A percentile compares a stretch with the other conserved stretches of the same genome.
These are phyloP conservation scores for Drosophila tanythrix DNA, from an alignment of 2,888 invertebrate genomes.

Conservation along the genomic window DNA sequence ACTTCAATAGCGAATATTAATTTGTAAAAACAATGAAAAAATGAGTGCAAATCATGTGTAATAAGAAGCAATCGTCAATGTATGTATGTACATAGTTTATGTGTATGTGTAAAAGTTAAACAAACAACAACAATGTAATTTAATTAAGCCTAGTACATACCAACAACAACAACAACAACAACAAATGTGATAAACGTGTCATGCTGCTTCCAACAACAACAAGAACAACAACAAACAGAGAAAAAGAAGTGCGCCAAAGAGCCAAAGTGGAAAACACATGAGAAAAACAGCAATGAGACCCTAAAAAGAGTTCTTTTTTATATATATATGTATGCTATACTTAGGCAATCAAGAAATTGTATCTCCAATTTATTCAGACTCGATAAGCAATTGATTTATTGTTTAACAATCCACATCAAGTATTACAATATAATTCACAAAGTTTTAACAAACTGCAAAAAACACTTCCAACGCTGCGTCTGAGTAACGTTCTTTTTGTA, in stretches of 20 bases:
- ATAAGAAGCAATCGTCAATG: conserved; percentile 68
- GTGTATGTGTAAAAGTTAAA: conserved; percentile 30
- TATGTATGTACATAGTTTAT: conserved; percentile 41
- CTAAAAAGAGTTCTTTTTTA: conserved; percentile 1
- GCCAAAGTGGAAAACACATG: conserved; percentile 32
- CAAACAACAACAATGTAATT: conserved; percentile 51
- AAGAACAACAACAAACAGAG: conserved; percentile 35
- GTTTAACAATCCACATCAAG: conserved; percentile 48
- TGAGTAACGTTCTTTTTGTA: conserved; percentile 64
- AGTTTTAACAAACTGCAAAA: conserved; percentile 14
- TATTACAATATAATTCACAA: conserved; percentile 44
- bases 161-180: conserved; percentile 66
- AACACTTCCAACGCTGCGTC: conserved; percentile 62
- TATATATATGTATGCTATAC: conserved; percentile 13
- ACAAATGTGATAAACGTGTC: conserved; percentile 78
- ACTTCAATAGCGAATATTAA: conserved; percentile 76
- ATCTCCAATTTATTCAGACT: conserved; percentile 6
- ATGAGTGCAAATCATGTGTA: conserved; percentile 62
- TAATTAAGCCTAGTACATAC: conserved; percentile 77
- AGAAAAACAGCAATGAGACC: conserved; percentile 10
- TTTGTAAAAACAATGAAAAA: conserved; percentile 57
- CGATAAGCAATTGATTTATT: conserved; percentile 29
- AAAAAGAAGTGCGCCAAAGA: conserved; percentile 50
- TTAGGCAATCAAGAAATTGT: conserved; percentile 9
- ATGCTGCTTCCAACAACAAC: conserved; percentile 73